Evolutionary conservation across 2,888 invertebrate genomes (phyloP), one percentile per base, ranked within the genome.

Genomic region (Tetragnatha montana): DNA sequence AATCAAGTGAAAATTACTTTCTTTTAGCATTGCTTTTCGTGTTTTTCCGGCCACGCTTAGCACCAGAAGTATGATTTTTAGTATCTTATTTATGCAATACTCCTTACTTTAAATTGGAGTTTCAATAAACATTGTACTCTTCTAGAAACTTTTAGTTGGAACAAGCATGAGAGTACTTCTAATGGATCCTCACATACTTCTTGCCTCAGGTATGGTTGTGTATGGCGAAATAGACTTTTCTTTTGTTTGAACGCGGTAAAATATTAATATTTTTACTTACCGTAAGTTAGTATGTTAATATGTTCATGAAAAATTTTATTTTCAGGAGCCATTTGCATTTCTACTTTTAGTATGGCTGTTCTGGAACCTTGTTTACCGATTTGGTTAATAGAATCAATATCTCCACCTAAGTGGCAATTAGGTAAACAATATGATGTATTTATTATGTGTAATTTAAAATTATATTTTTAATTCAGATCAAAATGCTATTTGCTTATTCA

Each of bases 281-380:
- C 1, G 35, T 35, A 35, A 35, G 35, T 35, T 35, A 35, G 4
- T 2, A 35, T 35, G 4, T 35, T 35, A 35, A 35, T 35, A 2
- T 35, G 35, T 35, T 35, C 35, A 35, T 35, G 35, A 35, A 2
- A 35, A 35, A 35, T 35, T 35, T 35, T 35, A 2, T 35, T 47
- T 70, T 78, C 92, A 92, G 95, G 96, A 81, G 95, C 96, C 1
- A 96, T 97, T 91, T 96, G 96, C 94, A 94, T 96, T 51, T 96
- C 96, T 17, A 97, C 97, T 0, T 96, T 96, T 17, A 95, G 96
- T 0, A 96, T 97, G 96, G 96, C 97, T 0, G 95, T 97, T 91
- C 93, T 97, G 91, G 97, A 97, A 93, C 96, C 97, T 0, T 96
- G 96, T 91, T 94, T 97, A 19, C 97, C 97, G 0, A 95, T 97